phyloP scores from a whole-genome alignment of 2,113 vertebrate genomes.

The Neolamprologus sp. region DNA sequence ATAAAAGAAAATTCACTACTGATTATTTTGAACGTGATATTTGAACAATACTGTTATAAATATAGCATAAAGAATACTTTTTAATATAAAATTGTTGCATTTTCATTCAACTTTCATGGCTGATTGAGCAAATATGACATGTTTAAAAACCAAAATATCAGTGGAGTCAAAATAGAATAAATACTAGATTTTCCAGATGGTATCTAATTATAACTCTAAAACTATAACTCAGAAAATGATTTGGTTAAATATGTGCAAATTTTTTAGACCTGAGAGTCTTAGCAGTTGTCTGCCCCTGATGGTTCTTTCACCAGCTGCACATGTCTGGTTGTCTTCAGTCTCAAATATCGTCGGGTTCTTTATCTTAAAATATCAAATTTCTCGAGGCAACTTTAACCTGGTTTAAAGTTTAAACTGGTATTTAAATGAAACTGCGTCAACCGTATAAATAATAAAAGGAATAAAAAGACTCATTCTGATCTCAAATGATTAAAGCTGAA shows the following conservation, averaged over 20 bases:
- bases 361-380: rapidly evolving
- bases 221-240: neutral
- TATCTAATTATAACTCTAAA: neutral
- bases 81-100: neutral
- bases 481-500: neutral
- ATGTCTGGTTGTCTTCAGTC: neutral
- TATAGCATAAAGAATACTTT: neutral
- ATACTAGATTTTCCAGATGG: neutral
- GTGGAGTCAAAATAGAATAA: neutral
- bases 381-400: neutral
- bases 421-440: rapidly evolving
- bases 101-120: neutral
- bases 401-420: neutral
- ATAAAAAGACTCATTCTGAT: neutral
- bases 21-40: rapidly evolving
- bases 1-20: neutral
- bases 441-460: rapidly evolving
- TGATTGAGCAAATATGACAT: neutral
- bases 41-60: rapidly evolving
- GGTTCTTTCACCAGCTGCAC: neutral
- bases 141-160: neutral
- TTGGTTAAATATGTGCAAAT: neutral
- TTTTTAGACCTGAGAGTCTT: neutral
- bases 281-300: neutral
- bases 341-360: neutral